Evolutionary conservation across 2,888 invertebrate genomes (phyloP).

Genomic region (Chrysolina haemoptera): DNA sequence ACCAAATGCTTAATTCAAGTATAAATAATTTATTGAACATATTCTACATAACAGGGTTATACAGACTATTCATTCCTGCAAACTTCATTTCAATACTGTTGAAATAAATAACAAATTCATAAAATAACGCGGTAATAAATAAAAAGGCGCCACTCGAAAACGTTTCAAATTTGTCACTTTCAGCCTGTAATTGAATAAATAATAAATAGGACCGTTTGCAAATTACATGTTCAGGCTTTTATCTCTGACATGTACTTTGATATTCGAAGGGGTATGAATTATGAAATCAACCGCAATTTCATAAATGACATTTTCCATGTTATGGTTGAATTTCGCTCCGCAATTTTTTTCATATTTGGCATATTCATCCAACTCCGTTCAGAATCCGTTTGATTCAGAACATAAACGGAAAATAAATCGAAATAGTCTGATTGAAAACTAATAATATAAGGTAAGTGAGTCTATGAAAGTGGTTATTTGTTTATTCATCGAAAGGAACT

Average conservation of each 20-base stretch:
- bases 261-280: constrained; percentile 58
- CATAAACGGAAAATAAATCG: background rate
- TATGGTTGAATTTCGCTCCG: constrained; percentile 41
- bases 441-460: too few species aligned
- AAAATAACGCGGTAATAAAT: constrained; percentile 37
- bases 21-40: too few species aligned
- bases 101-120: constrained; percentile 37
- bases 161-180: constrained; percentile 49
- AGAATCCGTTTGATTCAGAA: background rate
- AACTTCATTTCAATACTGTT: background rate
- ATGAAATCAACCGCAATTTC: constrained; percentile 59
- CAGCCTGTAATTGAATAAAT: constrained; percentile 55
- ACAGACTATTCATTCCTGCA: background rate
- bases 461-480: too few species aligned
- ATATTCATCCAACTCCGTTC: background rate
- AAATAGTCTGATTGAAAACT: too few species aligned
- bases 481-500: too few species aligned
- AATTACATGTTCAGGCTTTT: constrained; percentile 56
- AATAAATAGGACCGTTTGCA: constrained; percentile 53
- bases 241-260: constrained; percentile 57
- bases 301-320: constrained; percentile 60
- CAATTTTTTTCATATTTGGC: constrained; percentile 24
- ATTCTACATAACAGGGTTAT: background rate
- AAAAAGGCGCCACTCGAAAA: constrained; percentile 47
- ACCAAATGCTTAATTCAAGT: too few species aligned